Evolutionary conservation across 2,113 vertebrate species (phyloP).

Genomic region (Tyrannus savana): DNA sequence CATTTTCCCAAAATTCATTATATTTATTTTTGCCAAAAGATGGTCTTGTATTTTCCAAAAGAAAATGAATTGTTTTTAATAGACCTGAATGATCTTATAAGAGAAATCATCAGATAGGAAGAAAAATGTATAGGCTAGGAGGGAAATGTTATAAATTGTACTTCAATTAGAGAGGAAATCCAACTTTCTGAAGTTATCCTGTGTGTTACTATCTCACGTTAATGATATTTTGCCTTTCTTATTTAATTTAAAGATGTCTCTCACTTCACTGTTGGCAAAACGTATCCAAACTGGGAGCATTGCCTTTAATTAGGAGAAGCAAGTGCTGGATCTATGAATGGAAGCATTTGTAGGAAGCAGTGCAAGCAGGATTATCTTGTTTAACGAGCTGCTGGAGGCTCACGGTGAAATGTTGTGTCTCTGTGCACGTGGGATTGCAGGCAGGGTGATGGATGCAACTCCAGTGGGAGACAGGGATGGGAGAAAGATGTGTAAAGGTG

Average conservation of each 20-base stretch:
- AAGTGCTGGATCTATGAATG: background rate
- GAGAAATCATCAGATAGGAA: background rate
- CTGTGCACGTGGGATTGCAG: background rate
- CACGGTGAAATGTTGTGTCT: background rate
- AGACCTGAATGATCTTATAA: background rate
- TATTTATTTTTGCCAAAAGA: background rate
- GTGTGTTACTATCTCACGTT: background rate
- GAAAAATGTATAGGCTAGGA: background rate
- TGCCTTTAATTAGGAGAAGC: constrained; percentile 8
- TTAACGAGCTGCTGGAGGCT: background rate
- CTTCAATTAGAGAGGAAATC: background rate
- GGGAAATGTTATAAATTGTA: background rate
- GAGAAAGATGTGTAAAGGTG: background rate
- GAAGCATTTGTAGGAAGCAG: background rate
- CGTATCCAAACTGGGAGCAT: background rate
- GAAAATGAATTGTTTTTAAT: background rate
- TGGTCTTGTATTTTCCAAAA: background rate
- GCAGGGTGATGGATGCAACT: background rate
- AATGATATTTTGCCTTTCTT: background rate
- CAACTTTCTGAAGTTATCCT: background rate
- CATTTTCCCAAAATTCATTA: background rate
- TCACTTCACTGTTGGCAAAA: background rate
- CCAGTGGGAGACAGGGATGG: background rate
- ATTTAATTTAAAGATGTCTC: background rate
- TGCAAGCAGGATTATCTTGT: background rate